Base-by-base conservation (phyloP, 2,113 vertebrate genomes). In the Amphilophus citrinellus region DNA sequence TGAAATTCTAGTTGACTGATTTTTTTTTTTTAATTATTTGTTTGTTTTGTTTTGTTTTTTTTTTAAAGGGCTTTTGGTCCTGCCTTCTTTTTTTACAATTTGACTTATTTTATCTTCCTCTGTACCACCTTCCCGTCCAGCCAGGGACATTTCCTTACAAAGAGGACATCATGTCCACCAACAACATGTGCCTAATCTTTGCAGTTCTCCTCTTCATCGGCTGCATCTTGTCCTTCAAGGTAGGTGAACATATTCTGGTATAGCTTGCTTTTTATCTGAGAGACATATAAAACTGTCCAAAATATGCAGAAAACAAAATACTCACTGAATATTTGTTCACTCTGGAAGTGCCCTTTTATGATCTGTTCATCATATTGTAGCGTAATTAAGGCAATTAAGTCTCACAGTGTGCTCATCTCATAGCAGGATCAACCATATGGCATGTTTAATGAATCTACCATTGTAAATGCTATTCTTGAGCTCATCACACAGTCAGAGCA, bases 121-220 rank as follows among this genome's bases (percentile, higher is more conserved):
- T 80, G 47, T 73, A 17, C 59, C 81, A 93, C 18, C 27, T 10
- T 91, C 9, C 10, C 7, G 77, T 75, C 7, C 94, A 99, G 98
- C 98, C 98, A 27, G 95, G 91, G 88, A 97, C 97, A 83, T 98
- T 99, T 92, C 98, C 98, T 77, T 98, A 98, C 94, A 98, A 97
- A 96, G 98, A 99, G 90, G 97, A 99, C 89, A 97, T 99, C 89
- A 97, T 98, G 96, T 97, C 98, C 77, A 97, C 98, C 94, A 99
- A 98, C 93, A 97, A 97, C 77, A 95, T 97, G 3, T 99, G 98
- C 95, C 96, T 99, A 93, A 95, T 98, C 85, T 97, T 99, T 82
- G 97, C 97, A 89, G 98, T 99, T 88, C 97, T 99, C 44, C 95
- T 98, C 89, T 99, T 98, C 88, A 96, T 98, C 79, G 96, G 97